Conservation (phyloP, 2,797 vertebrate species). For the Anisognathus igniventris region DNA sequence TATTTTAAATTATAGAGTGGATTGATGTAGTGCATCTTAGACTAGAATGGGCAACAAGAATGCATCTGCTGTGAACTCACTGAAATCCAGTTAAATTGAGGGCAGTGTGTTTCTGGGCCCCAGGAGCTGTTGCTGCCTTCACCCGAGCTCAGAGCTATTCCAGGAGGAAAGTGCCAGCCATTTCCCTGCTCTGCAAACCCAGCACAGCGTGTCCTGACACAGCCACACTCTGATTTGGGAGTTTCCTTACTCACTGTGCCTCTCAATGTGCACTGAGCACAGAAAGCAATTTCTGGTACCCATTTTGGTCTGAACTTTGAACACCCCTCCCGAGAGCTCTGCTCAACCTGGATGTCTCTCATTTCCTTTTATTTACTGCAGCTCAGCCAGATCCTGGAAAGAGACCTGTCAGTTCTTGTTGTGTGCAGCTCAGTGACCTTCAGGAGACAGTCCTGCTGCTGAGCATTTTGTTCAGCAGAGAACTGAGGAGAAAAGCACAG, state of each 20-base stretch:
- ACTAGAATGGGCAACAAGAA: background rate
- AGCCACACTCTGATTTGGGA: background rate
- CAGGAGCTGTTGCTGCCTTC: background rate
- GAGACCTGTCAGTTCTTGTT: constrained; percentile 20
- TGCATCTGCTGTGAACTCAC: background rate
- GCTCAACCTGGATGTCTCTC: background rate
- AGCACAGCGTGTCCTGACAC: background rate
- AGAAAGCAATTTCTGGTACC: background rate
- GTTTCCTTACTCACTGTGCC: background rate
- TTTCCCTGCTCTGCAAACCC: background rate
- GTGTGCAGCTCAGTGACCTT: background rate
- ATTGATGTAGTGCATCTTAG: background rate
- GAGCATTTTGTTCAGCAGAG: background rate
- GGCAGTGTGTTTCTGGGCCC: background rate
- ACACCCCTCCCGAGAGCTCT: background rate
- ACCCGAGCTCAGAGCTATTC: background rate
- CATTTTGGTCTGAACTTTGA: background rate
- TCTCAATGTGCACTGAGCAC: background rate
- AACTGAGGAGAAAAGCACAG: background rate
- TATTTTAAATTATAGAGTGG: background rate
- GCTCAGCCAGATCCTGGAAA: background rate
- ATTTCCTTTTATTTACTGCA: background rate
- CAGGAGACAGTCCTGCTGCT: background rate
- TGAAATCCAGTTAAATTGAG: background rate
- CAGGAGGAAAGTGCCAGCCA: background rate